These are phyloP conservation scores for Drosophila ercepeae DNA, from an alignment of 1,140 invertebrate genomes.

Conservation along the genomic window DNA sequence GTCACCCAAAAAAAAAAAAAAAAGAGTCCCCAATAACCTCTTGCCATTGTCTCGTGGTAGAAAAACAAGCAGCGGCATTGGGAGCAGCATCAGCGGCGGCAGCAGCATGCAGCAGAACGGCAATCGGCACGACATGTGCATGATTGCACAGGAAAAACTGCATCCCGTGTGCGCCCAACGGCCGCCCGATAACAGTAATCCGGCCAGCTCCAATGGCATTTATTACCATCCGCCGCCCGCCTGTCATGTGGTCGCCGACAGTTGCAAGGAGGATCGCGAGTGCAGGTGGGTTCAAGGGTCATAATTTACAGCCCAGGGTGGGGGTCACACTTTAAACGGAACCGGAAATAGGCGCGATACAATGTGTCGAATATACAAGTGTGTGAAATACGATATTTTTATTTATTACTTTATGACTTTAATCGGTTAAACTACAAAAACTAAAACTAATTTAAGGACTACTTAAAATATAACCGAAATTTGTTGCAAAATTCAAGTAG, in stretches of 20 bases:
- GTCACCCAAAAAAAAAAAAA: constrained; percentile 3
- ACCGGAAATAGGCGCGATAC: constrained; percentile 60
- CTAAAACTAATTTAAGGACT: too few relatives aligned
- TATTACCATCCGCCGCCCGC: constrained; percentile 87
- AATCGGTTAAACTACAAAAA: too few relatives aligned
- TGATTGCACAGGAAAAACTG: constrained; percentile 93
- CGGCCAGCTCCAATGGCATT: constrained; percentile 79
- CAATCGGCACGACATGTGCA: constrained; percentile 91
- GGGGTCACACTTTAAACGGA: constrained; percentile 45
- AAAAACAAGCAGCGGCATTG: constrained; percentile 85
- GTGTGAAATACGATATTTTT: too few relatives aligned
- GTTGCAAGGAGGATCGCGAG: constrained; percentile 89
- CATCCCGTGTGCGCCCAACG: constrained; percentile 94
- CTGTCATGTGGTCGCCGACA: constrained; percentile 91
- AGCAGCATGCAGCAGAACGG: constrained; percentile 58
- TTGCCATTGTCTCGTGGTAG: constrained; percentile 82
- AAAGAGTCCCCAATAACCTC: constrained; percentile 9
- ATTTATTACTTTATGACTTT: too few relatives aligned
- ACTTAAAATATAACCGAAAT: too few relatives aligned
- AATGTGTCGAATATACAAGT: background rate
- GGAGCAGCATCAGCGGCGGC: background rate
- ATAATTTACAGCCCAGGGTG: constrained; percentile 53
- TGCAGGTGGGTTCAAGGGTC: constrained; percentile 86
- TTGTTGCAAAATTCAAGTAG: too few relatives aligned
- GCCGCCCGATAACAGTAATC: constrained; percentile 86